A percentile compares a stretch with the other conserved stretches of the same genome.
These are phyloP conservation scores for Chelonoidis abingdonii DNA, from an alignment of 2,113 vertebrate species.

Conservation along the genomic window DNA sequence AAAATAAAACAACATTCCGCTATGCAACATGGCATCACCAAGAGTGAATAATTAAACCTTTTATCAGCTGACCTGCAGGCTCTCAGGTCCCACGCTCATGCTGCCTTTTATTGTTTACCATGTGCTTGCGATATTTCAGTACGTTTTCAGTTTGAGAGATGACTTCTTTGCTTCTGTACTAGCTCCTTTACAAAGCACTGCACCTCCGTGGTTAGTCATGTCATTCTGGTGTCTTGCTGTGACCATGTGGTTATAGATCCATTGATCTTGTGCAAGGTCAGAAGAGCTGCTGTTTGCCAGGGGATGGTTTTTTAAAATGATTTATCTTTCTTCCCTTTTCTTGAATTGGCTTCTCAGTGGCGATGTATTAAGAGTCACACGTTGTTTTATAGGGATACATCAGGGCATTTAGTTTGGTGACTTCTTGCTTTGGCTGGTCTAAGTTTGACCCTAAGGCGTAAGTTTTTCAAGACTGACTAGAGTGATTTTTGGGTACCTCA, in stretches of 20 bases:
- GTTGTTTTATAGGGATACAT: not conserved
- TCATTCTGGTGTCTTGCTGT: not conserved
- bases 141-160: accelerated
- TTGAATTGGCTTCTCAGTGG: not conserved
- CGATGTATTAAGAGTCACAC: not conserved
- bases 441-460: not conserved
- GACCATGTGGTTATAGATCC: not conserved
- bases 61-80: not conserved
- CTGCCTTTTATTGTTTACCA: not conserved
- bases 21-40: not conserved
- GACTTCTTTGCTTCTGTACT: not conserved
- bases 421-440: not conserved
- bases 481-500: not conserved
- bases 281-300: not conserved
- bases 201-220: accelerated
- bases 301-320: not conserved
- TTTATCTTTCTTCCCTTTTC: not conserved
- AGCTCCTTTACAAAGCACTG: not conserved
- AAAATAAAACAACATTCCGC: not conserved
- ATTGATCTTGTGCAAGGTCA: accelerated
- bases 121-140: accelerated
- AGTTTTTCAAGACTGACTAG: not conserved
- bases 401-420: accelerated
- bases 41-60: not conserved
- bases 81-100: not conserved